Percentiles rank a stretch among this genome's conserved stretches.
phyloP scores from a whole-genome alignment of 2,113 vertebrate genomes.

The Gallinago undulata region DNA sequence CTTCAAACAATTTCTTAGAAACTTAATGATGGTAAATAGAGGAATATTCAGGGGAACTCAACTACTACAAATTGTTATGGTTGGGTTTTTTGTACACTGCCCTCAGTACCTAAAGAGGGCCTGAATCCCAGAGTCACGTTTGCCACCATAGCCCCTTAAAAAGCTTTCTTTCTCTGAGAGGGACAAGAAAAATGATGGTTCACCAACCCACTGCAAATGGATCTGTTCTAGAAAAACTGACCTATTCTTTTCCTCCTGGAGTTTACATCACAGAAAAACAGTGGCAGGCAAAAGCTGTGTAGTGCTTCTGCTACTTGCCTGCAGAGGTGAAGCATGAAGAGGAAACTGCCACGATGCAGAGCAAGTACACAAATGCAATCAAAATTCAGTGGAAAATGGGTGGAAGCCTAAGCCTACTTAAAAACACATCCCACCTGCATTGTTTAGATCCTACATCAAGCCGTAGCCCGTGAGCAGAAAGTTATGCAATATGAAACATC shows the following conservation, averaged over 20 bases:
- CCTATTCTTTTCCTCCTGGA: background rate
- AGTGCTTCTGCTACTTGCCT: background rate
- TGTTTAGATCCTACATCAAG: background rate
- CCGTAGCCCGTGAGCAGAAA: background rate
- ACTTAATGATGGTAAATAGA: background rate
- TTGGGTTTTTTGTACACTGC: background rate
- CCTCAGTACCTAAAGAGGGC: background rate
- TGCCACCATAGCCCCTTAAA: fast-evolving
- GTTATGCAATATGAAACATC: background rate
- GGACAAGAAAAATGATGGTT: background rate
- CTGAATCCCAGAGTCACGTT: background rate
- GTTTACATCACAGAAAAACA: background rate
- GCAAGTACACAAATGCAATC: background rate
- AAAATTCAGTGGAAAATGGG: background rate
- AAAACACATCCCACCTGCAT: background rate
- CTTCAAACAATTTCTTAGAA: background rate
- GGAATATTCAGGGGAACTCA: background rate
- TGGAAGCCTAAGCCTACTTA: background rate
- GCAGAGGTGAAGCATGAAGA: background rate
- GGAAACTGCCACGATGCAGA: background rate
- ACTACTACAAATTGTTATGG: background rate
- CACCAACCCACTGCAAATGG: background rate
- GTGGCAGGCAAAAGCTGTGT: background rate
- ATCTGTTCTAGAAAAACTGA: background rate
- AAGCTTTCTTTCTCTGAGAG: background rate